These are phyloP conservation scores for Anguilla rostrata DNA, from an alignment of 2,113 vertebrate genomes.

Conservation along the genomic window DNA sequence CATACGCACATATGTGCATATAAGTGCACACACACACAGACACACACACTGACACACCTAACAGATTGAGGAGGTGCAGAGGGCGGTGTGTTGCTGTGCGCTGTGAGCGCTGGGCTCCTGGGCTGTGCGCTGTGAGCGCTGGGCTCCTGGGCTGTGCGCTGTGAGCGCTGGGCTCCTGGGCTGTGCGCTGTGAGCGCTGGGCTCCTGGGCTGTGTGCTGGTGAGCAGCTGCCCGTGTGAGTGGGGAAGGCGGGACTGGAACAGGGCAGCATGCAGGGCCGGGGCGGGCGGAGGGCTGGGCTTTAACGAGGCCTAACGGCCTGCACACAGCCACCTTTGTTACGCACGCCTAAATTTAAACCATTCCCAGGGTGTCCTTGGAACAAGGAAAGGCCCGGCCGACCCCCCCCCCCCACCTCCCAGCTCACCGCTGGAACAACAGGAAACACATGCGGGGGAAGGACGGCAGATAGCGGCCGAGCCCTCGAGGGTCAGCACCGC, in stretches of 20 bases:
- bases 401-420: conserved; percentile 57
- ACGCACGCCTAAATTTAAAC: conserved; percentile 73
- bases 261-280: neutral
- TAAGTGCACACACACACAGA: neutral
- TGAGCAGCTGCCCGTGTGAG: conserved; percentile 22
- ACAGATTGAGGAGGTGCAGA: neutral
- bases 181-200: neutral
- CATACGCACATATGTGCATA: neutral
- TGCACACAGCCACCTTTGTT: conserved; percentile 37
- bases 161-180: too few species aligned
- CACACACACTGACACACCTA: conserved; percentile 5
- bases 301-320: conserved; percentile 48
- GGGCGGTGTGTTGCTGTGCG: neutral
- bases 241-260: neutral
- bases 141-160: neutral
- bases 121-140: neutral
- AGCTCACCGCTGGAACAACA: conserved; percentile 76
- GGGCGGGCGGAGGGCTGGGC: neutral
- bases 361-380: conserved; percentile 75
- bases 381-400: conserved; percentile 81
- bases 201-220: conserved; percentile 10
- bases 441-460: conserved; percentile 86
- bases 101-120: neutral
- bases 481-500: conserved; percentile 28
- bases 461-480: conserved; percentile 59